phyloP scores from a whole-genome alignment of 2,113 vertebrate genomes.

The Oxyura jamaicensis region DNA sequence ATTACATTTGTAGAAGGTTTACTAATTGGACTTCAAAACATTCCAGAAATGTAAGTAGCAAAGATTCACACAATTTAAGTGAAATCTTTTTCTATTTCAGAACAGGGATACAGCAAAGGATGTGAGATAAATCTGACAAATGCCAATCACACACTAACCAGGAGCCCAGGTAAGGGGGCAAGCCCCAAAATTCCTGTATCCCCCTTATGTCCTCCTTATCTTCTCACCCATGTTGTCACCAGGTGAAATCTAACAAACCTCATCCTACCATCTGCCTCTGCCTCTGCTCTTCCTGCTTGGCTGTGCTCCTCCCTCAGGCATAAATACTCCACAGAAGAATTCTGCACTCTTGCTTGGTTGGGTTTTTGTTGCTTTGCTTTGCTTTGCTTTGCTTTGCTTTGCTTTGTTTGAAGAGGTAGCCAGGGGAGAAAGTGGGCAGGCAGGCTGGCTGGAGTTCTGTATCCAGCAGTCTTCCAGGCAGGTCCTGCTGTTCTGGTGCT shows the following conservation, averaged over 20 bases:
- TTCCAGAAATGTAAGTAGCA: background rate
- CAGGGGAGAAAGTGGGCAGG: background rate
- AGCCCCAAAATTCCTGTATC: background rate
- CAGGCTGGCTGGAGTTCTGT: background rate
- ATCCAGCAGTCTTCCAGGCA: background rate
- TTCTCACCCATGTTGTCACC: background rate
- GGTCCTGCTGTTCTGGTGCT: background rate
- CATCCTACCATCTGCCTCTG: background rate
- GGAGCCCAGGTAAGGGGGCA: background rate
- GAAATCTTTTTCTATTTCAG: background rate
- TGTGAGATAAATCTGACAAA: background rate
- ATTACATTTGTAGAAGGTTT: background rate
- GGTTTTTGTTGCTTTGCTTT: too few species aligned
- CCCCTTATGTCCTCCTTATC: background rate
- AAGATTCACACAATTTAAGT: background rate
- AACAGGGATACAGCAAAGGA: background rate
- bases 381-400: too few species aligned
- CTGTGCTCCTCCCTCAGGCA: background rate
- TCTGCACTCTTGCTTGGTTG: background rate
- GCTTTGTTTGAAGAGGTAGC: too few species aligned
- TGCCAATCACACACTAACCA: background rate
- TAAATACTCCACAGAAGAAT: background rate
- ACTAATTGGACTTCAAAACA: background rate
- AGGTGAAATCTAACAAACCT: background rate
- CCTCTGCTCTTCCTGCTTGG: background rate